These are phyloP conservation scores for Perca fluviatilis DNA, from an alignment of 2,113 vertebrate species.

Conservation along the genomic window DNA sequence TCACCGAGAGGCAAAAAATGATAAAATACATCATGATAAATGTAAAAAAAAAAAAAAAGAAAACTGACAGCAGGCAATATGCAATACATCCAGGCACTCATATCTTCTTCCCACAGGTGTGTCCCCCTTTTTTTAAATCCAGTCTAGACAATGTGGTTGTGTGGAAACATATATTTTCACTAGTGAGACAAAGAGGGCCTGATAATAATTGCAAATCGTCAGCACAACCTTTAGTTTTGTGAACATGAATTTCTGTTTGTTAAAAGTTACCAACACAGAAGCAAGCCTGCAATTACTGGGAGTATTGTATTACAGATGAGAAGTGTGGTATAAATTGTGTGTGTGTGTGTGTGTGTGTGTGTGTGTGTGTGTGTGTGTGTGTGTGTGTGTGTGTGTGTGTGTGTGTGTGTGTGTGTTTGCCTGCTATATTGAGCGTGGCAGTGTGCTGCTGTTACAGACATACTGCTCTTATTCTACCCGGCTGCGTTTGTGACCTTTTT, in stretches of 20 bases:
- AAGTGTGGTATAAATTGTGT: neutral
- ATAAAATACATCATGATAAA: slow-evolving; percentile 4
- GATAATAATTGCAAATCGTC: slow-evolving; percentile 5
- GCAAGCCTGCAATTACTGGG: neutral
- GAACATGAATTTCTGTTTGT: slow-evolving; percentile 4
- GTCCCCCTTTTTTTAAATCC: neutral
- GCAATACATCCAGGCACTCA: neutral
- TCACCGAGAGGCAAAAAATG: slow-evolving; percentile 23
- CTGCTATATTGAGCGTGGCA: slow-evolving; percentile 2
- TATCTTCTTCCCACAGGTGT: neutral
- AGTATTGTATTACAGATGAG: neutral
- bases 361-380: neutral
- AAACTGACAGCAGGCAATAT: neutral
- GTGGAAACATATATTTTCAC: slow-evolving; percentile 8
- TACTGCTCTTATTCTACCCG: slow-evolving; percentile 30
- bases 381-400: no score
- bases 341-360: neutral
- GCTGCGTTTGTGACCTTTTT: slow-evolving; percentile 65
- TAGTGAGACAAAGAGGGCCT: neutral
- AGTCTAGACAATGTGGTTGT: neutral
- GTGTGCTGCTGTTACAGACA: slow-evolving; percentile 3
- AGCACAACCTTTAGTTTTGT: slow-evolving; percentile 6
- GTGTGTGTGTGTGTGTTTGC: neutral
- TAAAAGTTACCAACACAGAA: slow-evolving; percentile 4
- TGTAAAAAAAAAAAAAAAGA: neutral